phyloP scores from a whole-genome alignment of 1,140 invertebrate genomes.

The Lanistes nyassanus region DNA sequence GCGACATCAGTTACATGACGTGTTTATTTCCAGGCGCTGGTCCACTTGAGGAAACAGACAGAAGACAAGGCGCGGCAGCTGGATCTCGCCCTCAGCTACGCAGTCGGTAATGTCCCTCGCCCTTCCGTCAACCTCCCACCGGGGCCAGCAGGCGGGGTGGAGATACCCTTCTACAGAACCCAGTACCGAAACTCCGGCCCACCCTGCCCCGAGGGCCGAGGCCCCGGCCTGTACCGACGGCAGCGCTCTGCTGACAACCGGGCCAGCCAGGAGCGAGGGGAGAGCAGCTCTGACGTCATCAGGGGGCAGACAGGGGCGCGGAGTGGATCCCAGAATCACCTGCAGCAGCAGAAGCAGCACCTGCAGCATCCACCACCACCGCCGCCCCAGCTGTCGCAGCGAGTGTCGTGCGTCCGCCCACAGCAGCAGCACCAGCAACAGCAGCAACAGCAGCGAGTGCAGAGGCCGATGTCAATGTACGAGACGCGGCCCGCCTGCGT shows the following conservation, averaged over 20 bases:
- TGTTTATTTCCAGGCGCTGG: conserved; percentile 14
- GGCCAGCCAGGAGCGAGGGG: not conserved
- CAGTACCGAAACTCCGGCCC: no score
- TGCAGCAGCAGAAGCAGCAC: not conserved
- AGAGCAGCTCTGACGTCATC: not conserved
- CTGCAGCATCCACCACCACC: not conserved
- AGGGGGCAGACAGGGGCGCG: no score
- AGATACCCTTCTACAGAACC: not conserved
- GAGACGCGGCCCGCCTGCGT: not conserved
- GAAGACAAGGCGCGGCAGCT: conserved; percentile 25
- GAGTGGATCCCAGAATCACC: not conserved
- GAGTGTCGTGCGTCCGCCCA: not conserved
- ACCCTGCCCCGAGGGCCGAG: no score
- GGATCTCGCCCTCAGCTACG: conserved; percentile 23
- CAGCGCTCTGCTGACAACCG: conserved; percentile 12
- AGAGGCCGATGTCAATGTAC: conserved; percentile 18
- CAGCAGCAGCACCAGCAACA: not conserved
- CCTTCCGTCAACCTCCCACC: not conserved
- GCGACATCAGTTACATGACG: no score
- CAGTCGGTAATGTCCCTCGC: not conserved
- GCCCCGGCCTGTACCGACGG: not conserved
- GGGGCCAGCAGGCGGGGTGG: not conserved
- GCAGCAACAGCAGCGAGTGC: not conserved
- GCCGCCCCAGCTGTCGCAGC: no score
- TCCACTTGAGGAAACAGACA: conserved; percentile 21